Conservation (phyloP, 2,888 invertebrate genomes). For the Ariolimax columbianus region DNA sequence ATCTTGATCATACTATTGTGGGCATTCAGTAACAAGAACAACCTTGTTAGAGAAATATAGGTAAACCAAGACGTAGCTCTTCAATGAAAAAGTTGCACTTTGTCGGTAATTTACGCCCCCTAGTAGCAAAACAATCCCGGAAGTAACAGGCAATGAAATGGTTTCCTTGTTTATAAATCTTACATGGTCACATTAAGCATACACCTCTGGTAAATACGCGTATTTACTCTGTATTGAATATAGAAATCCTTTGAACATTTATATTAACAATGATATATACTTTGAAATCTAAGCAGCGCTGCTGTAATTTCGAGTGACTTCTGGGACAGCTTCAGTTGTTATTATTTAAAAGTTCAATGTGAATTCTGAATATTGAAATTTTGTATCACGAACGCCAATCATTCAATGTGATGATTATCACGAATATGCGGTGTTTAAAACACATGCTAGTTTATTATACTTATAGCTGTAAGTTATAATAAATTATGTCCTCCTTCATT, state of each 20-base stretch:
- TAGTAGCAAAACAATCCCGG: conserved; percentile 38
- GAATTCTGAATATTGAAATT: too few species aligned
- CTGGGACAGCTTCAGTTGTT: too few species aligned
- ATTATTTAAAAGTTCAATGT: too few species aligned
- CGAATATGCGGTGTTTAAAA: too few species aligned
- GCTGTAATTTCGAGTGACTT: not conserved
- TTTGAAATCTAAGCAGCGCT: not conserved
- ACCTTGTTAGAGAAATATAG: too few species aligned
- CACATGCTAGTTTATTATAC: too few species aligned
- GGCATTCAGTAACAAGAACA: too few species aligned
- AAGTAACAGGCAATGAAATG: conserved; percentile 23
- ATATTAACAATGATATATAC: not conserved
- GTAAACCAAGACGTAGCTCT: not conserved
- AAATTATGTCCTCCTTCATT: too few species aligned
- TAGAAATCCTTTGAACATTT: not conserved
- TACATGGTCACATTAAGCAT: not conserved
- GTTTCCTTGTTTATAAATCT: conserved; percentile 40
- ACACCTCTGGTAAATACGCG: not conserved
- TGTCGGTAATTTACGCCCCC: not conserved
- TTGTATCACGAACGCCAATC: too few species aligned
- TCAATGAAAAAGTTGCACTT: not conserved
- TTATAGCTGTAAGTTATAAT: too few species aligned
- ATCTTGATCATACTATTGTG: too few species aligned
- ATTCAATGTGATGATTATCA: too few species aligned
- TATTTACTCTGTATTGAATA: not conserved